Percentiles rank a stretch among this genome's conserved stretches.
Evolutionary conservation across 1,140 invertebrate species (phyloP).

Genomic region (Pogonus chalceus): DNA sequence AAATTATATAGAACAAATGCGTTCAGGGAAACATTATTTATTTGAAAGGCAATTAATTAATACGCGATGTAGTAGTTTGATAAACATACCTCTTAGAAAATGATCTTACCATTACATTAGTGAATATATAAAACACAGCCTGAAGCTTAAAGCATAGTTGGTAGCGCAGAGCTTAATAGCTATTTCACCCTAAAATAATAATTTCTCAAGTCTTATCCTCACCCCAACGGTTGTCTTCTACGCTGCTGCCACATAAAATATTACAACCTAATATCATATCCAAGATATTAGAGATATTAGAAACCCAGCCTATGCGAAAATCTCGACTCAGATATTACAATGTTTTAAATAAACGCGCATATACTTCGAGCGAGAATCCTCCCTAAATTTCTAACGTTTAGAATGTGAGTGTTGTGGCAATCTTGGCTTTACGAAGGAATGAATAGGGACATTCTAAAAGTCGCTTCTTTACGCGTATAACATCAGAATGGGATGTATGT

Average conservation of each 20-base stretch:
- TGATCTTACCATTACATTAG: too few species aligned
- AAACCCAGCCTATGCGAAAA: background rate
- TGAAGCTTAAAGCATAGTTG: too few species aligned
- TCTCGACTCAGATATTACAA: background rate
- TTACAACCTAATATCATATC: background rate
- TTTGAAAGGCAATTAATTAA: too few species aligned
- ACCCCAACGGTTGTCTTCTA: too few species aligned
- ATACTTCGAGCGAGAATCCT: background rate
- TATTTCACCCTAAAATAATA: too few species aligned
- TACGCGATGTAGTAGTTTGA: too few species aligned
- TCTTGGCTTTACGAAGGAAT: background rate
- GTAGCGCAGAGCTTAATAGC: too few species aligned
- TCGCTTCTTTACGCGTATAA: background rate
- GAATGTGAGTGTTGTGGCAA: background rate
- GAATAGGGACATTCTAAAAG: background rate
- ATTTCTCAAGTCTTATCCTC: too few species aligned
- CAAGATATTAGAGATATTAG: background rate
- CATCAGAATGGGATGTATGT: background rate
- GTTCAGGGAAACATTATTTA: too few species aligned
- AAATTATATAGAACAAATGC: too few species aligned
- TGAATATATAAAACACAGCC: too few species aligned
- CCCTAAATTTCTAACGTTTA: background rate
- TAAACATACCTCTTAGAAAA: too few species aligned
- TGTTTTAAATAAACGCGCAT: background rate
- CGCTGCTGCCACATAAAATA: background rate